These are phyloP conservation scores for Cephus pygmeus DNA, from an alignment of 2,888 invertebrate genomes.

Conservation along the genomic window DNA sequence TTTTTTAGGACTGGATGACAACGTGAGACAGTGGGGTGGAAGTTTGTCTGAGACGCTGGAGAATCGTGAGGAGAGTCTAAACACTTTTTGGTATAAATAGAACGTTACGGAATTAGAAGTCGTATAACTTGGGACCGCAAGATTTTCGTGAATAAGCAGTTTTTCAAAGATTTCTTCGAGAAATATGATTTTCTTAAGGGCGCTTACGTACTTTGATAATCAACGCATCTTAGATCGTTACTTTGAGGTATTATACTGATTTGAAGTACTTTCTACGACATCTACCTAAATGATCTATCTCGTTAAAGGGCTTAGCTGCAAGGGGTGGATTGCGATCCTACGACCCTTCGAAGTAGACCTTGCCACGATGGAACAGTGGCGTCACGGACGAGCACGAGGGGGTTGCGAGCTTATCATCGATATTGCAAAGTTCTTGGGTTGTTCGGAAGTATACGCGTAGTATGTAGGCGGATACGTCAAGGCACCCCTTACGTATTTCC, in stretches of 20 bases:
- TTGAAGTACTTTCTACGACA: background rate
- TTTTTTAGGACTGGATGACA: background rate
- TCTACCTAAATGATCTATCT: slow-evolving; percentile 51
- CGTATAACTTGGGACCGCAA: background rate
- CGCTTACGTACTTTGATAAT: background rate
- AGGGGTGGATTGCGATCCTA: slow-evolving; percentile 43
- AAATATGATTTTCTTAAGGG: background rate
- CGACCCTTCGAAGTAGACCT: slow-evolving; percentile 41
- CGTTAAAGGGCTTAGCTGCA: slow-evolving; percentile 55
- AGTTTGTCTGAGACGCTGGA: slow-evolving; percentile 3
- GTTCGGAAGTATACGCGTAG: background rate
- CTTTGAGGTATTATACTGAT: background rate
- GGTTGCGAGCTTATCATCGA: slow-evolving; percentile 58
- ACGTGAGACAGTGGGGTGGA: background rate
- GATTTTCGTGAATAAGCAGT: background rate
- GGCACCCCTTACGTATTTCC: background rate
- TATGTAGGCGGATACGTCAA: background rate
- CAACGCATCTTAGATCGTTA: background rate
- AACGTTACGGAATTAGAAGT: background rate
- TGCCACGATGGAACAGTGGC: slow-evolving; percentile 44
- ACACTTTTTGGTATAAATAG: slow-evolving; percentile 24
- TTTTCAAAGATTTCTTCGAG: background rate
- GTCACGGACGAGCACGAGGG: slow-evolving; percentile 55
- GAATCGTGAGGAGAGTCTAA: slow-evolving; percentile 23
- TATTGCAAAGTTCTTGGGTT: slow-evolving; percentile 48